These are phyloP conservation scores for Hydra vulgaris DNA, from an alignment of 30 jellyfish, hydroid and myxozoan species.

Conservation along the genomic window DNA sequence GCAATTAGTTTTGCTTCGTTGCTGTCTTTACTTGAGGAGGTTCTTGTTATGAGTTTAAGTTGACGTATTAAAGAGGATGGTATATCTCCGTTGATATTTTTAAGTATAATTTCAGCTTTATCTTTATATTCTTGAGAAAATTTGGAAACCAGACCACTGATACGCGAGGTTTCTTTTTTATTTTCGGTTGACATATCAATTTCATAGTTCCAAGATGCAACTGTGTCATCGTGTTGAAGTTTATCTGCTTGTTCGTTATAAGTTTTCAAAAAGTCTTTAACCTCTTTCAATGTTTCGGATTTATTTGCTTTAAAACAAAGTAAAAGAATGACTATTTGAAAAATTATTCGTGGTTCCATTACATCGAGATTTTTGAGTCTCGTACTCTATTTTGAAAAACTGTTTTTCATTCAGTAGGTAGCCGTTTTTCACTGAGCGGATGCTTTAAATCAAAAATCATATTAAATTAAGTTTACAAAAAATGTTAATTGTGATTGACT, in stretches of 20 bases:
- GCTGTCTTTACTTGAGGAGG: slow-evolving; percentile 46
- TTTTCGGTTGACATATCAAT: slow-evolving; percentile 32
- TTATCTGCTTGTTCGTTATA: slow-evolving; percentile 55
- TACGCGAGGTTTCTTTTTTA: slow-evolving; percentile 23
- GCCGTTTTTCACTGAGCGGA: neutral
- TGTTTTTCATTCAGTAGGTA: neutral
- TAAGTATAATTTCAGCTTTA: slow-evolving; percentile 39
- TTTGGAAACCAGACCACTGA: slow-evolving; percentile 30
- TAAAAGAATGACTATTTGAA: neutral
- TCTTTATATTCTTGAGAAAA: slow-evolving; percentile 17
- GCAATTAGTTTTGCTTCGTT: slow-evolving; percentile 30
- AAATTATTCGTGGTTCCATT: neutral
- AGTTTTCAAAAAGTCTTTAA: slow-evolving; percentile 26
- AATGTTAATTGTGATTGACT: neutral
- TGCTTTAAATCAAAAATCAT: neutral
- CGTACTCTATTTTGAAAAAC: neutral
- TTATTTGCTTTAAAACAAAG: neutral
- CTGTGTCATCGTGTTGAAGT: slow-evolving; percentile 25
- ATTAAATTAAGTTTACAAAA: no score
- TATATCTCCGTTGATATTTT: slow-evolving; percentile 23
- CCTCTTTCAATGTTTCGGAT: neutral
- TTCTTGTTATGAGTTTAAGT: slow-evolving; percentile 45
- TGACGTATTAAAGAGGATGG: slow-evolving; percentile 51
- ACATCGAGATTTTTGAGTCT: neutral
- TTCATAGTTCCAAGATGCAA: slow-evolving; percentile 52